A percentile compares a stretch with the other conserved stretches of the same genome.
Conservation (phyloP, 1,140 invertebrate genomes). For the Babylonia areolata region DNA sequence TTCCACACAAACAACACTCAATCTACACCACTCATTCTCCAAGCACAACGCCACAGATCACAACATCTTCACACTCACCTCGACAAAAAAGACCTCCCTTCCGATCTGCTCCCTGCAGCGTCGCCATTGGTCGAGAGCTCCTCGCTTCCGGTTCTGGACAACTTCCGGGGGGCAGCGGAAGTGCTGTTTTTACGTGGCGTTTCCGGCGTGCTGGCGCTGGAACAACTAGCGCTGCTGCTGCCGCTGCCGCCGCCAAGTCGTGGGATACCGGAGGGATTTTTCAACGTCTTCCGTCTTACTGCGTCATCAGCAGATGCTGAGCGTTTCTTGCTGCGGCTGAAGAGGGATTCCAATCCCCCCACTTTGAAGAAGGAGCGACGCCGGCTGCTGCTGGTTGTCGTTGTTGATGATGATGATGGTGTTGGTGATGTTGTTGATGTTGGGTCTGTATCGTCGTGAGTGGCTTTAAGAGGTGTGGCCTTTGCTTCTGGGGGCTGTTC, state of each 20-base stretch:
- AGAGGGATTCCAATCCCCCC: conserved; percentile 16
- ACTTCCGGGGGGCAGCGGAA: background rate
- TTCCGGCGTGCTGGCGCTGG: background rate
- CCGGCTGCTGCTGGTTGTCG: background rate
- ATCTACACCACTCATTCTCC: background rate
- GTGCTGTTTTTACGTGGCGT: background rate
- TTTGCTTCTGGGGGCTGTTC: conserved; percentile 52
- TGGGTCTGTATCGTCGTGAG: conserved; percentile 37
- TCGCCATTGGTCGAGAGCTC: background rate
- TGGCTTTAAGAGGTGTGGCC: conserved; percentile 57
- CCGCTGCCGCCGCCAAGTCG: background rate
- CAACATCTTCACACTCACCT: background rate
- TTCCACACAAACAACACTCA: too few relatives aligned
- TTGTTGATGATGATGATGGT: background rate
- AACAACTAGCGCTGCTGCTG: background rate
- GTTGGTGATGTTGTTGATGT: background rate
- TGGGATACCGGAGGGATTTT: background rate
- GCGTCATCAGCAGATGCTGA: conserved; percentile 45
- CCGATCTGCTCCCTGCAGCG: background rate
- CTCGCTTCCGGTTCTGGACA: conserved; percentile 14
- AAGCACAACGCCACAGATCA: background rate
- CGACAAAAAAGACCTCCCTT: background rate
- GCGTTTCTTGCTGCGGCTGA: conserved; percentile 31
- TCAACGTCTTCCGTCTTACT: background rate
- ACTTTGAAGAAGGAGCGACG: conserved; percentile 23